phyloP scores from a whole-genome alignment of 2,888 invertebrate genomes.

The Invenusta paracnida region DNA sequence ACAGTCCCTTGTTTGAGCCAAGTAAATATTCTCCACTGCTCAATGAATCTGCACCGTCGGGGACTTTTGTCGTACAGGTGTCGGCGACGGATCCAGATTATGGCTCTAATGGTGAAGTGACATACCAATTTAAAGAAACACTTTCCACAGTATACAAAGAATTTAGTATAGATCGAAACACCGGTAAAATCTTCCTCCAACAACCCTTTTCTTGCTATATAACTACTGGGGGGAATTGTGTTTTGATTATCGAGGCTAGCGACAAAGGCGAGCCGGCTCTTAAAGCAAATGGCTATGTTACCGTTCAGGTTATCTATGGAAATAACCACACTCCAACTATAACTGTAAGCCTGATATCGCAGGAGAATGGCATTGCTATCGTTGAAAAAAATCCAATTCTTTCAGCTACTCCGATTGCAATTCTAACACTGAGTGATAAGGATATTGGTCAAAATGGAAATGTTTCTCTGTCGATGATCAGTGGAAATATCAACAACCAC shows the following conservation, averaged over 20 bases:
- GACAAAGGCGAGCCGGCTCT: slow-evolving; percentile 83
- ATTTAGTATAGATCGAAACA: slow-evolving; percentile 84
- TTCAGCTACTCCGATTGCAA: slow-evolving; percentile 83
- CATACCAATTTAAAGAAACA: slow-evolving; percentile 76
- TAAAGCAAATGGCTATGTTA: slow-evolving; percentile 81
- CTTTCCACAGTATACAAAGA: slow-evolving; percentile 61
- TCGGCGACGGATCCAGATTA: slow-evolving; percentile 86
- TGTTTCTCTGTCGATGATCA: slow-evolving; percentile 75
- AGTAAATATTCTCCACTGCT: slow-evolving; percentile 86
- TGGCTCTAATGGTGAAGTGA: slow-evolving; percentile 77
- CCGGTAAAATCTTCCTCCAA: slow-evolving; percentile 80
- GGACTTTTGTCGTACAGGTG: slow-evolving; percentile 81
- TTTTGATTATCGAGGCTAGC: slow-evolving; percentile 68
- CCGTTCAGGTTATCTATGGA: slow-evolving; percentile 84
- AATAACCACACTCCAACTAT: slow-evolving; percentile 86
- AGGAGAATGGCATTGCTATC: slow-evolving; percentile 78
- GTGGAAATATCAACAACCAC: slow-evolving; percentile 83
- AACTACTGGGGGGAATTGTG: slow-evolving; percentile 64
- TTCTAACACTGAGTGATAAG: slow-evolving; percentile 81
- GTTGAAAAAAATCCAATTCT: slow-evolving; percentile 83
- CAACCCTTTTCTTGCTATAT: slow-evolving; percentile 47
- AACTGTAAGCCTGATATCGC: slow-evolving; percentile 66
- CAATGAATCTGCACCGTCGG: slow-evolving; percentile 86
- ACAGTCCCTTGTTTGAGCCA: slow-evolving; percentile 87
- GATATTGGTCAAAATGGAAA: slow-evolving; percentile 88